Conservation (phyloP, 2,888 invertebrate species). For the Meghimatium bilineatum region DNA sequence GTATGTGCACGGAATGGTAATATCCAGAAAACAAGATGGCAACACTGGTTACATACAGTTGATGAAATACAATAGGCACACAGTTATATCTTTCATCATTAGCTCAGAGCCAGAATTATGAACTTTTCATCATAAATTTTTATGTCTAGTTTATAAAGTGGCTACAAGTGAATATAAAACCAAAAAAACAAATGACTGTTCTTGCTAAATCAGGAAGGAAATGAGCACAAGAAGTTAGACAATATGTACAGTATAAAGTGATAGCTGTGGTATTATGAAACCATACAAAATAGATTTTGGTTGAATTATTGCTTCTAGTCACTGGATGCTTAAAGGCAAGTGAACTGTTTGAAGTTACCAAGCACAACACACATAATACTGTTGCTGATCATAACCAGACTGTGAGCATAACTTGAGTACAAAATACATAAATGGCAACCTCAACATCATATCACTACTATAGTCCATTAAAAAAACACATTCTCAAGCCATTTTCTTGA, state of each 20-base stretch:
- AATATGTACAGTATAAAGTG: conserved; percentile 6
- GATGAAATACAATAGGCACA: not conserved
- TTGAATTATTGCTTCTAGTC: conserved; percentile 18
- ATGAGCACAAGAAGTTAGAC: not conserved
- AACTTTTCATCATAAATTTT: not conserved
- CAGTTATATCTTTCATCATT: too few relatives aligned
- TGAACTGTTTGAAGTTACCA: conserved; percentile 3
- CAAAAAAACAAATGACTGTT: not conserved
- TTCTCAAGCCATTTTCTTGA: too few relatives aligned
- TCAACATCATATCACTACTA: not conserved
- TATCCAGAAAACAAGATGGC: not conserved
- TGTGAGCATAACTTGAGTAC: not conserved
- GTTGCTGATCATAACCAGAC: not conserved
- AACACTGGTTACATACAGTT: not conserved
- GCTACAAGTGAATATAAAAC: not conserved
- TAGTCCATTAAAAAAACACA: too few relatives aligned
- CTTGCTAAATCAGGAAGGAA: not conserved
- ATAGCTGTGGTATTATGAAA: conserved; percentile 3
- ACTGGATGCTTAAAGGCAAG: not conserved
- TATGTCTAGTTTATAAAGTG: not conserved
- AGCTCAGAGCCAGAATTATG: not conserved
- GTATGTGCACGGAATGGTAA: not conserved
- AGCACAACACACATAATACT: conserved; percentile 12
- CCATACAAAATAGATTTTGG: conserved; percentile 9
- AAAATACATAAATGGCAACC: not conserved